Evolutionary conservation across 2,797 vertebrate species (phyloP).

Genomic region (Notolepis coatsorum): DNA sequence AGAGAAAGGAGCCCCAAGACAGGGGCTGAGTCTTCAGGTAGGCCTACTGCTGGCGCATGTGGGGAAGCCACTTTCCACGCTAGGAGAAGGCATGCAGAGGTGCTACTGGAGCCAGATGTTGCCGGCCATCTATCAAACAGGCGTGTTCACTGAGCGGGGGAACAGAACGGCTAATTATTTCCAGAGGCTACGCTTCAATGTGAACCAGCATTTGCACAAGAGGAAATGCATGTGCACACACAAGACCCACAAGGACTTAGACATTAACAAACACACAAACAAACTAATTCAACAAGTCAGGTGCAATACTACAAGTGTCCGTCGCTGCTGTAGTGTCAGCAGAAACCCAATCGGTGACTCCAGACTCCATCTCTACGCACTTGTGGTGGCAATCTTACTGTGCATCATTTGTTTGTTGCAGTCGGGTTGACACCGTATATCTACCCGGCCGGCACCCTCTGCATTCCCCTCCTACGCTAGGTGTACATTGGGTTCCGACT

Average conservation of each 20-base stretch:
- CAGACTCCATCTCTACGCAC: conserved; percentile 11
- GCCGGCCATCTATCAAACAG: conserved; percentile 29
- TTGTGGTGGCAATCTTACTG: conserved; percentile 28
- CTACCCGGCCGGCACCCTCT: conserved; percentile 1
- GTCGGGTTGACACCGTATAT: conserved; percentile 24
- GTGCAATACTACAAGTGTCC: conserved; percentile 7
- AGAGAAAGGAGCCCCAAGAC: not conserved
- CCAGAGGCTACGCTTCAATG: conserved; percentile 15
- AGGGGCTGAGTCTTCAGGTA: not conserved
- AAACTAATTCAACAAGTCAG: no score
- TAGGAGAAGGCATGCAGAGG: conserved; percentile 9
- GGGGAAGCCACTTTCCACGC: conserved; percentile 28
- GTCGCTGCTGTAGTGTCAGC: not conserved
- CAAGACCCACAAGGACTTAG: no score
- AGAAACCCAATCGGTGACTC: conserved; percentile 12
- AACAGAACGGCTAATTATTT: conserved; percentile 33
- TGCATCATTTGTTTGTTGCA: conserved; percentile 34
- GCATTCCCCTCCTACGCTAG: conserved; percentile 13
- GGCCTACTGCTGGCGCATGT: no score
- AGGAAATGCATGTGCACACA: not conserved
- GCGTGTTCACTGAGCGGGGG: conserved; percentile 8
- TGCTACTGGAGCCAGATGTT: conserved; percentile 40
- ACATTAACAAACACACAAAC: not conserved
- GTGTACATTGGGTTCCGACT: conserved; percentile 39
- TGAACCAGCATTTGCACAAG: not conserved